Evolutionary conservation across 2,113 vertebrate genomes (phyloP).

Genomic region (Rousettus leschenaultii): DNA sequence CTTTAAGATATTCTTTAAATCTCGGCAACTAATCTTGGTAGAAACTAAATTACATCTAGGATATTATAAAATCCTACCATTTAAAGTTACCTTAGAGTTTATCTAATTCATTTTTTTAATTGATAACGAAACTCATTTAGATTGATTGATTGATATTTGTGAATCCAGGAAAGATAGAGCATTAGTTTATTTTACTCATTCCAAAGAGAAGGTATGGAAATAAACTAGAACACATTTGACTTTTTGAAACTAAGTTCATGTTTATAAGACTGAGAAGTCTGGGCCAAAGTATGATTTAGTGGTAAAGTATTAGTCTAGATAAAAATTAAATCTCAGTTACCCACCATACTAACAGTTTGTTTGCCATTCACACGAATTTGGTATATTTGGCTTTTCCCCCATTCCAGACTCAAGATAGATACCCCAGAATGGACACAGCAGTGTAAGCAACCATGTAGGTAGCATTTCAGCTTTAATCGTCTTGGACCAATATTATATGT

Average conservation of each 20-base stretch:
- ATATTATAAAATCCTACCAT: neutral
- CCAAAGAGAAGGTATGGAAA: neutral
- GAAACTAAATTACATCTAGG: neutral
- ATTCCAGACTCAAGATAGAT: neutral
- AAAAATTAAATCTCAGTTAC: neutral
- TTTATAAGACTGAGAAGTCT: neutral
- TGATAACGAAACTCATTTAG: neutral
- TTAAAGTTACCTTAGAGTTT: neutral
- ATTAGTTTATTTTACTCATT: neutral
- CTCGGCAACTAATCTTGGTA: neutral
- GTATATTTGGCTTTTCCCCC: neutral
- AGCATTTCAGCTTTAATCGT: neutral
- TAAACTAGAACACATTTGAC: neutral
- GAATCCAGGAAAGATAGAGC: neutral
- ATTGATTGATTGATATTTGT: neutral
- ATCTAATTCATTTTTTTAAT: neutral
- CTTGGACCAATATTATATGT: neutral
- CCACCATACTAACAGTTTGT: neutral
- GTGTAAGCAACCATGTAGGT: rapidly evolving
- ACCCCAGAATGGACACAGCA: neutral
- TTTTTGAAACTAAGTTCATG: neutral
- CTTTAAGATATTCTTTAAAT: neutral
- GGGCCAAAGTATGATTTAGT: neutral
- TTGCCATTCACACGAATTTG: neutral
- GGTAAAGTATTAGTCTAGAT: neutral